phyloP scores from a whole-genome alignment of 1,140 invertebrate genomes.

The Camponotus vicinus region DNA sequence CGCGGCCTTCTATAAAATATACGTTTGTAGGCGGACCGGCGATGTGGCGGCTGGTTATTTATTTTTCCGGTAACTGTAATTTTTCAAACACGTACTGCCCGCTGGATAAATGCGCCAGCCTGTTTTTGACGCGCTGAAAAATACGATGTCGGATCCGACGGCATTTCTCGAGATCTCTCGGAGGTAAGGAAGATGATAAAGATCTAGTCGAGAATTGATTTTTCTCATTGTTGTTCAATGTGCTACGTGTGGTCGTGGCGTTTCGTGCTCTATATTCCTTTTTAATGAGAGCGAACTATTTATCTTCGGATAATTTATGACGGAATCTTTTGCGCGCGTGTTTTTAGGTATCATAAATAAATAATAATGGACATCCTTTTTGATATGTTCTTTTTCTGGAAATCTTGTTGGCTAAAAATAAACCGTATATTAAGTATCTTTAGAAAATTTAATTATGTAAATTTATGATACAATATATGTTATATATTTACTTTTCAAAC shows the following conservation, averaged over 20 bases:
- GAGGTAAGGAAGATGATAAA: conserved; percentile 69
- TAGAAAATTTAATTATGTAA: background rate
- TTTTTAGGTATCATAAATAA: background rate
- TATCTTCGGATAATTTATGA: conserved; percentile 50
- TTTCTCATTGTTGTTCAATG: conserved; percentile 61
- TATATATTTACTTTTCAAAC: background rate
- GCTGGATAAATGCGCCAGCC: conserved; percentile 81
- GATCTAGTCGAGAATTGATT: conserved; percentile 76
- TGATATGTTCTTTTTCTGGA: background rate
- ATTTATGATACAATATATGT: background rate
- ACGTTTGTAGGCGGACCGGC: conserved; percentile 74
- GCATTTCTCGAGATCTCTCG: conserved; percentile 75
- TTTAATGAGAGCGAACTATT: conserved; percentile 54
- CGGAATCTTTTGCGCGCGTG: background rate
- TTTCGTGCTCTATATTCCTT: conserved; percentile 47
- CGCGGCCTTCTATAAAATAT: conserved; percentile 76
- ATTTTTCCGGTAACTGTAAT: conserved; percentile 83
- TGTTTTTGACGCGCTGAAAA: conserved; percentile 83
- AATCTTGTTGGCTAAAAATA: background rate
- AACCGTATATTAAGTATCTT: background rate
- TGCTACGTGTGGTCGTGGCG: background rate
- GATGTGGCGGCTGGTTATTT: conserved; percentile 78
- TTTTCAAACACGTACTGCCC: conserved; percentile 80
- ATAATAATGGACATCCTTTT: background rate
- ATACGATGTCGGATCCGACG: conserved; percentile 74